A percentile compares a stretch with the other conserved stretches of the same genome.
Evolutionary conservation across 2,113 vertebrate species (phyloP).

Genomic region (Clupea harengus): DNA sequence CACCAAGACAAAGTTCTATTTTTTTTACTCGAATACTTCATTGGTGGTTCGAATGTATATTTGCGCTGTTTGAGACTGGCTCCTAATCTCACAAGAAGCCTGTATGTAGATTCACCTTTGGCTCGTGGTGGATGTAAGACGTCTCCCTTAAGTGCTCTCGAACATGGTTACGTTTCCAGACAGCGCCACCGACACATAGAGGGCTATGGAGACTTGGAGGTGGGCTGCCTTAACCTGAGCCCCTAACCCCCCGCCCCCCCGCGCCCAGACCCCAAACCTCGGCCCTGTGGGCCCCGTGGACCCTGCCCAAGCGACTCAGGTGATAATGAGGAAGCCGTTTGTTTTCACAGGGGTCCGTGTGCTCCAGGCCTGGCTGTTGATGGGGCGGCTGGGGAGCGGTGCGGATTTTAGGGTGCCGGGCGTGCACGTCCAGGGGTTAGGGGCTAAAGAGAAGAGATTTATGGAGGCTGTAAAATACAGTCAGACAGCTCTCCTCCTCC

Average conservation of each 20-base stretch:
- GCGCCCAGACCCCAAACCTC: not conserved
- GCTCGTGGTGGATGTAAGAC: not conserved
- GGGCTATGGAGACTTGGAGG: not conserved
- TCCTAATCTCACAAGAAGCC: no score
- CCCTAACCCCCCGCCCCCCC: not conserved
- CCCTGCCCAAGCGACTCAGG: conserved; percentile 7
- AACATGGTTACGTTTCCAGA: not conserved
- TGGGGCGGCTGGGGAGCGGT: conserved; percentile 62
- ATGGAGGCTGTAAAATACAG: conserved; percentile 70
- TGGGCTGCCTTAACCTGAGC: not conserved
- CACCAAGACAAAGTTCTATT: not conserved
- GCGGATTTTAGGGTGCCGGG: conserved; percentile 67
- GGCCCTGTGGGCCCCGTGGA: not conserved
- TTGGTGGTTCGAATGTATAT: not conserved
- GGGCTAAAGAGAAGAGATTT: conserved; percentile 74
- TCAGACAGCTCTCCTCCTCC: conserved; percentile 49
- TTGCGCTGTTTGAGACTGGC: not conserved
- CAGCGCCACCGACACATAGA: not conserved
- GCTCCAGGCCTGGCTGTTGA: conserved; percentile 45
- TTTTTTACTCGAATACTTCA: not conserved
- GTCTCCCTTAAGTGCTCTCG: not conserved
- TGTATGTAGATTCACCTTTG: not conserved
- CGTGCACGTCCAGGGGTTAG: conserved; percentile 67
- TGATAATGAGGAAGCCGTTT: conserved; percentile 53
- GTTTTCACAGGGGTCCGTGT: conserved; percentile 42